A percentile compares a stretch with the other conserved stretches of the same genome.
Evolutionary conservation across 2,888 invertebrate genomes (phyloP).

Genomic region (Mimumesa dahlbomi): DNA sequence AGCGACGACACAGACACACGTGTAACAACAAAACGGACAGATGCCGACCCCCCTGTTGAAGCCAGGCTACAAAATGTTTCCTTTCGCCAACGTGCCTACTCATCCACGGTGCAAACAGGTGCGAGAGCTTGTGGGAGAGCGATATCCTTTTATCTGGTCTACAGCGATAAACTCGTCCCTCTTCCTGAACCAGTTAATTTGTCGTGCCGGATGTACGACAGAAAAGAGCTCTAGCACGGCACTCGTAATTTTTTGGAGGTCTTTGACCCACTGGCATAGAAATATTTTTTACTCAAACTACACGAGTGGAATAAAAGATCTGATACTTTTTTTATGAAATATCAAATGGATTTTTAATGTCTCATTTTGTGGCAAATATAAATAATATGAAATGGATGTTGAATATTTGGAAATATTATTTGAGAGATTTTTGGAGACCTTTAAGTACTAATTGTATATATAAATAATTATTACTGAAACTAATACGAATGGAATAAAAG

Average conservation of each 20-base stretch:
- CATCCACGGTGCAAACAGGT: slow-evolving; percentile 59
- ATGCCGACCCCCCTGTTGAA: slow-evolving; percentile 27
- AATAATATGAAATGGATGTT: too few species aligned
- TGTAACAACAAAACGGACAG: slow-evolving; percentile 48
- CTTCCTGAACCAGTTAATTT: slow-evolving; percentile 59
- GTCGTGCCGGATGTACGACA: slow-evolving; percentile 30
- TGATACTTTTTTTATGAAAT: too few species aligned
- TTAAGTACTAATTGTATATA: too few species aligned
- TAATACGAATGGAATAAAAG: too few species aligned
- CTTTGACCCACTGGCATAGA: too few species aligned
- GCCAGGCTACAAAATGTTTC: slow-evolving; percentile 29
- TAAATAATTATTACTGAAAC: too few species aligned
- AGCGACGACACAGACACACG: slow-evolving; percentile 28
- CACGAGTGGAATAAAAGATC: too few species aligned
- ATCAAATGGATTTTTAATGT: too few species aligned
- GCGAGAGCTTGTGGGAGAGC: slow-evolving; percentile 50
- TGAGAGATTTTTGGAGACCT: too few species aligned
- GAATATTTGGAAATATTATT: too few species aligned
- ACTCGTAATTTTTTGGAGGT: not conserved
- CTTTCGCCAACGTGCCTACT: slow-evolving; percentile 50
- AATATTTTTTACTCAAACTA: too few species aligned
- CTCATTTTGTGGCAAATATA: too few species aligned
- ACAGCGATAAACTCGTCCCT: slow-evolving; percentile 59
- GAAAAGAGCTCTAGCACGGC: not conserved
- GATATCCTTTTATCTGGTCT: slow-evolving; percentile 50